phyloP scores from a whole-genome alignment of 2,797 vertebrate species.

The Catostomus latipinnis region DNA sequence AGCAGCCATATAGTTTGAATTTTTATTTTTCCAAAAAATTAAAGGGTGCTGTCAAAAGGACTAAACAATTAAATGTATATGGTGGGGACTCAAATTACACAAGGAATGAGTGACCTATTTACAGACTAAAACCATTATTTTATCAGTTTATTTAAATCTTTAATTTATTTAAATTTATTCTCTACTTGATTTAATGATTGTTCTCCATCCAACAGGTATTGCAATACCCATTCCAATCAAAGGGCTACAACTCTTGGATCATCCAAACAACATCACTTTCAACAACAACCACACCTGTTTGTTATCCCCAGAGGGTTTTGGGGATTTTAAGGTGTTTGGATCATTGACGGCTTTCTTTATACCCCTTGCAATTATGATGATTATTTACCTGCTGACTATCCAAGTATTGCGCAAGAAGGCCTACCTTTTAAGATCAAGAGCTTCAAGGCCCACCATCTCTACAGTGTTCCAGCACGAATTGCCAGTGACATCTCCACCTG shows the following conservation, averaged over 20 bases:
- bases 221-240: slow-evolving; percentile 92
- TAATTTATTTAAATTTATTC: not conserved
- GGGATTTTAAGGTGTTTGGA: slow-evolving; percentile 92
- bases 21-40: not conserved
- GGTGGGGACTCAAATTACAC: no score
- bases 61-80: not conserved
- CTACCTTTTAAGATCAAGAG: slow-evolving; percentile 85
- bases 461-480: slow-evolving; percentile 87
- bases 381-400: slow-evolving; percentile 95
- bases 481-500: slow-evolving; percentile 70
- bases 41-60: no score
- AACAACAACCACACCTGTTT: slow-evolving; percentile 86
- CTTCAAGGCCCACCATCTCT: slow-evolving; percentile 80
- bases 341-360: slow-evolving; percentile 92
- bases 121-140: no score
- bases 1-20: not conserved
- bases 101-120: no score
- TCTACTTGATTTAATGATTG: not conserved
- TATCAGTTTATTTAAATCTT: not conserved
- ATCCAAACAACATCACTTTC: slow-evolving; percentile 75
- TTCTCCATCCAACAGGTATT: slow-evolving; percentile 82
- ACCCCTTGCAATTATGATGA: slow-evolving; percentile 93
- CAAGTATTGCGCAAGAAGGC: slow-evolving; percentile 91
- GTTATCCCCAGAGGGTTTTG: slow-evolving; percentile 84
- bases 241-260: slow-evolving; percentile 79